Evolutionary conservation across 1,140 invertebrate genomes (phyloP).

Genomic region (Leptinotarsa texana): DNA sequence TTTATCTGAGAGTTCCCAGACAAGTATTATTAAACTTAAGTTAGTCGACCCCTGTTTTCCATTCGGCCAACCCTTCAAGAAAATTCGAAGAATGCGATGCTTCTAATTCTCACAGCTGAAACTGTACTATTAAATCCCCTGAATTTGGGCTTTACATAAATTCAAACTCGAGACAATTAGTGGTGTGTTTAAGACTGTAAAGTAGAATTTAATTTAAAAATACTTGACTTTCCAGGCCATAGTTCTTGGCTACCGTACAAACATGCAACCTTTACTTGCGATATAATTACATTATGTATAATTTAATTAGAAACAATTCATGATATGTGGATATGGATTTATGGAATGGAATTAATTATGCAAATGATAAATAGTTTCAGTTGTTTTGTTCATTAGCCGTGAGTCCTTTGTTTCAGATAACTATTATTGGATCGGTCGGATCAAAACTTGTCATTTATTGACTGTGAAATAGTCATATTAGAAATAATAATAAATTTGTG

Average conservation of each 20-base stretch:
- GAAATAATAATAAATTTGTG: no score
- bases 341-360: slow-evolving; percentile 25
- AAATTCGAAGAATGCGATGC: not conserved
- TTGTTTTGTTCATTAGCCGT: not conserved
- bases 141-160: slow-evolving; percentile 19
- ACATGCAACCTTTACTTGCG: slow-evolving; percentile 25
- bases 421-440: not conserved
- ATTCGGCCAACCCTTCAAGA: not conserved
- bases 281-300: slow-evolving; percentile 26
- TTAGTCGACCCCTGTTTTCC: not conserved
- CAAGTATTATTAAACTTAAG: not conserved
- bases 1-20: no score
- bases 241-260: slow-evolving; percentile 24
- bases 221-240: slow-evolving; percentile 15
- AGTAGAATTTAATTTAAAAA: slow-evolving; percentile 24
- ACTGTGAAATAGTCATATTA: no score
- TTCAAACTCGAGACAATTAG: slow-evolving; percentile 15
- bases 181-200: slow-evolving; percentile 15
- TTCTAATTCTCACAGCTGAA: slow-evolving; percentile 1
- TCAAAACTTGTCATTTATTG: not conserved
- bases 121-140: slow-evolving; percentile 6
- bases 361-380: slow-evolving; percentile 13
- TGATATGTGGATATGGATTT: slow-evolving; percentile 22
- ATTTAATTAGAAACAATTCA: slow-evolving; percentile 31
- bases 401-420: not conserved